These are phyloP conservation scores for Odocoileus hemionus DNA, from an alignment of 2,113 vertebrate genomes.

Conservation along the genomic window DNA sequence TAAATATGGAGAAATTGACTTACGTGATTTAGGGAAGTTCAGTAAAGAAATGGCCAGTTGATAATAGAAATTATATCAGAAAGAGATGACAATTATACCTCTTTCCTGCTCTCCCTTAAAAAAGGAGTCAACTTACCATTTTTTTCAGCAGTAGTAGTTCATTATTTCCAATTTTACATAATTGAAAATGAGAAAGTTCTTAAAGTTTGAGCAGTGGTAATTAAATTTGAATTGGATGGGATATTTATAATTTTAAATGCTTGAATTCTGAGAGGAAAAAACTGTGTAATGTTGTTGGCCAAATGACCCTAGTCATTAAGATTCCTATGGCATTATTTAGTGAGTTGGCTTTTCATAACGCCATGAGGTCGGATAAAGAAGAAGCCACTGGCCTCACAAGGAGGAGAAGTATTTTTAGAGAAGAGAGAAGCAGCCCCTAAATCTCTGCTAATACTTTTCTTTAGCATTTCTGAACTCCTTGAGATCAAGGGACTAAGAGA, in stretches of 20 bases:
- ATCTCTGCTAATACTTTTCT: not conserved
- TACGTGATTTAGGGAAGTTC: not conserved
- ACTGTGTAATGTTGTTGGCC: conserved; percentile 52
- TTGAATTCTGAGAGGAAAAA: conserved; percentile 69
- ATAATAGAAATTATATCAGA: not conserved
- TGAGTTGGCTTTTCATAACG: conserved; percentile 56
- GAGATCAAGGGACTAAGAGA: not conserved
- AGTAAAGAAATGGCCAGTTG: not conserved
- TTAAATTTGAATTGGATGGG: conserved; percentile 76
- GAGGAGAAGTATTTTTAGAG: not conserved
- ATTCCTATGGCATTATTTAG: conserved; percentile 44
- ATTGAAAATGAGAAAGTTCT: conserved; percentile 58
- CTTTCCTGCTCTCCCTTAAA: not conserved
- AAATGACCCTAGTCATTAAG: conserved; percentile 58
- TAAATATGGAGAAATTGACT: conserved; percentile 10
- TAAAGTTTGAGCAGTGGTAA: conserved; percentile 62
- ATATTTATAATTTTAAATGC: conserved; percentile 69
- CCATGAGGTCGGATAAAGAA: not conserved
- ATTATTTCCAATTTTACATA: conserved; percentile 46
- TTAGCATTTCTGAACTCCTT: not conserved
- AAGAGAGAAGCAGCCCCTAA: not conserved
- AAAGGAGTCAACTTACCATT: not conserved
- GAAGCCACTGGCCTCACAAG: not conserved
- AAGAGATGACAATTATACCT: not conserved
- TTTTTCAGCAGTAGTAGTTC: not conserved